A percentile compares a stretch with the other conserved stretches of the same genome.
These are phyloP conservation scores for Paralichthys olivaceus DNA, from an alignment of 2,113 vertebrate genomes.

Conservation along the genomic window DNA sequence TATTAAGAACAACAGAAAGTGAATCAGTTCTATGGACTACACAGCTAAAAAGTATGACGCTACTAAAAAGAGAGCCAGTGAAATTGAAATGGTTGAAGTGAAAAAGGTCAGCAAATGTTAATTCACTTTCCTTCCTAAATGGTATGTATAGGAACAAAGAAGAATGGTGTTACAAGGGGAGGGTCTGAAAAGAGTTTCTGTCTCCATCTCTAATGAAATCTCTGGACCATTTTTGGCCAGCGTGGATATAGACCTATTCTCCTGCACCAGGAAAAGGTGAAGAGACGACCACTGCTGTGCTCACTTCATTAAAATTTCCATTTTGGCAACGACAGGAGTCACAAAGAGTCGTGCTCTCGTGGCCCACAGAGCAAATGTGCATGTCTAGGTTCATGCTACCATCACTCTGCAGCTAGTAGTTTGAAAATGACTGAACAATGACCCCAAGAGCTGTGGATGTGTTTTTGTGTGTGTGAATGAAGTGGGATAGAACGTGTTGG, in stretches of 20 bases:
- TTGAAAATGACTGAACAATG: constrained; percentile 42
- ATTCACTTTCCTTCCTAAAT: constrained; percentile 1
- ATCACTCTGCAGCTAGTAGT: constrained; percentile 38
- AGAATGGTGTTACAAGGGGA: constrained; percentile 15
- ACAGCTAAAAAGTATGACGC: too few species aligned
- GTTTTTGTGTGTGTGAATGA: constrained; percentile 2
- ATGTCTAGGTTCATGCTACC: constrained; percentile 6
- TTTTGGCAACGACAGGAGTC: constrained; percentile 69
- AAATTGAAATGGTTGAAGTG: constrained; percentile 9
- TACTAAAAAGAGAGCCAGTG: not conserved
- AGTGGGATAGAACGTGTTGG: constrained; percentile 22
- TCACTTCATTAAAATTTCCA: constrained; percentile 75
- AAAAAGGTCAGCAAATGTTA: constrained; percentile 41
- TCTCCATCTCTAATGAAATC: constrained; percentile 66
- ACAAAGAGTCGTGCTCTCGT: constrained; percentile 45
- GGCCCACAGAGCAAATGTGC: constrained; percentile 19
- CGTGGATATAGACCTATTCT: constrained; percentile 48
- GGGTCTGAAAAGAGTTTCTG: constrained; percentile 14
- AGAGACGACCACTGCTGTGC: constrained; percentile 42
- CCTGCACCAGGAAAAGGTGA: constrained; percentile 16
- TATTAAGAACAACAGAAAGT: not conserved
- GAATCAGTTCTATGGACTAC: not conserved
- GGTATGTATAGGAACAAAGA: not conserved
- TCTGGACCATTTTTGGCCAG: constrained; percentile 36
- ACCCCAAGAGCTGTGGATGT: constrained; percentile 28